phyloP scores from a whole-genome alignment of 2,113 vertebrate genomes.

The Panthera leo region DNA sequence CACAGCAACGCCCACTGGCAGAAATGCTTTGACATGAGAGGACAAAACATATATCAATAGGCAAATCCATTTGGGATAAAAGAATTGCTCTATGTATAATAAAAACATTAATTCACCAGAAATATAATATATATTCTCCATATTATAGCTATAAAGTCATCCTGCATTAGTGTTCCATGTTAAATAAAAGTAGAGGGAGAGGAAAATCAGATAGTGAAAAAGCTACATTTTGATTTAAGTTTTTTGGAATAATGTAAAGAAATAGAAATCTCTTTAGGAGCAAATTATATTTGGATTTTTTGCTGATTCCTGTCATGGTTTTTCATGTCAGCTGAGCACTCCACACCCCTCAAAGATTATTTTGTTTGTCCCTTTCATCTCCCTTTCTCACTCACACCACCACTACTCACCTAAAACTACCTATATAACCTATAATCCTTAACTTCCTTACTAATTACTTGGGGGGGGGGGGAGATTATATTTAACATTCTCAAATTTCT shows the following conservation, averaged over 20 bases:
- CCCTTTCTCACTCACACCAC: background rate
- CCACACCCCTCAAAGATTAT: background rate
- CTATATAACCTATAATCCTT: background rate
- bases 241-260: background rate
- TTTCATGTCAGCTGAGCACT: background rate
- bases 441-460: background rate
- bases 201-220: background rate
- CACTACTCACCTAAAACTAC: background rate
- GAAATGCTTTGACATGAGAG: constrained; percentile 62
- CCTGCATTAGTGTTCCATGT: background rate
- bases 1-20: constrained; percentile 41
- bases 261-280: background rate
- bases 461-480: too few relatives aligned
- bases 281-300: background rate
- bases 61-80: constrained; percentile 20
- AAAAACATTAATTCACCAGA: constrained; percentile 39
- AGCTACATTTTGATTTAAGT: background rate
- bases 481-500: background rate
- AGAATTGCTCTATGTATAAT: background rate
- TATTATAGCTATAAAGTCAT: background rate
- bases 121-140: constrained; percentile 34
- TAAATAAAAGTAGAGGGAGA: constrained; percentile 10
- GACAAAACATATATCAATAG: constrained; percentile 33
- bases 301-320: background rate
- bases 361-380: background rate